phyloP scores from a whole-genome alignment of 2,888 invertebrate genomes.

The Bhutanitis thaidina region DNA sequence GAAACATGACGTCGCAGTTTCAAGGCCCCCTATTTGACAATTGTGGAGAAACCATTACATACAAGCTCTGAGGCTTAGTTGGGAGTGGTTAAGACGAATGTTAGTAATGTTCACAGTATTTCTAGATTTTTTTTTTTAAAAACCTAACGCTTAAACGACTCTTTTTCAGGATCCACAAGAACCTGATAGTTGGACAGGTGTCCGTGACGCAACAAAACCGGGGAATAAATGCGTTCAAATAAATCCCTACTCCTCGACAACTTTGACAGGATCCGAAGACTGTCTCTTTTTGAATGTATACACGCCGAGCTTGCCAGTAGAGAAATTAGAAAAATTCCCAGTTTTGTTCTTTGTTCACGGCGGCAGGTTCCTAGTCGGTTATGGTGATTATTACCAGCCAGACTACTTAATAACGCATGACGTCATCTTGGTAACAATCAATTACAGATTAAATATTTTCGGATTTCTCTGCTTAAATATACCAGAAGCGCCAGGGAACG shows the following conservation, averaged over 20 bases:
- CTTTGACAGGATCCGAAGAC: slow-evolving; percentile 80
- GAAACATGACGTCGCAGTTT: too few relatives aligned
- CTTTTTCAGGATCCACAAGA: slow-evolving; percentile 55
- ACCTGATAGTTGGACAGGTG: slow-evolving; percentile 48
- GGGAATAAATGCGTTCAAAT: slow-evolving; percentile 65
- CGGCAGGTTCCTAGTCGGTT: slow-evolving; percentile 75
- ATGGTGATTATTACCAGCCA: slow-evolving; percentile 68
- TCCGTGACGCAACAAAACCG: slow-evolving; percentile 59
- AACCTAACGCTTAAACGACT: too few relatives aligned
- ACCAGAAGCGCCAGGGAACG: slow-evolving; percentile 63
- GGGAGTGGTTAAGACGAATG: too few relatives aligned
- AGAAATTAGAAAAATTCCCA: slow-evolving; percentile 55
- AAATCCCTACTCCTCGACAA: slow-evolving; percentile 53
- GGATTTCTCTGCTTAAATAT: slow-evolving; percentile 59
- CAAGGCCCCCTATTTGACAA: too few relatives aligned
- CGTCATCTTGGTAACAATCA: slow-evolving; percentile 59
- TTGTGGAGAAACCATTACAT: too few relatives aligned
- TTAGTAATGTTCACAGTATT: too few relatives aligned
- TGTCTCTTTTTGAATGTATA: slow-evolving; percentile 85
- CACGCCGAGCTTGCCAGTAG: slow-evolving; percentile 73
- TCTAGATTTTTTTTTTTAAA: too few relatives aligned
- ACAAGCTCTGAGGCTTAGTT: too few relatives aligned
- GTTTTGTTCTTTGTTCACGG: slow-evolving; percentile 80
- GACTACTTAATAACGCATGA: slow-evolving; percentile 57
- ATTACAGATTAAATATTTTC: slow-evolving; percentile 57